Evolutionary conservation across 2,888 invertebrate genomes (phyloP).

Genomic region (Oxycera nigricornis): DNA sequence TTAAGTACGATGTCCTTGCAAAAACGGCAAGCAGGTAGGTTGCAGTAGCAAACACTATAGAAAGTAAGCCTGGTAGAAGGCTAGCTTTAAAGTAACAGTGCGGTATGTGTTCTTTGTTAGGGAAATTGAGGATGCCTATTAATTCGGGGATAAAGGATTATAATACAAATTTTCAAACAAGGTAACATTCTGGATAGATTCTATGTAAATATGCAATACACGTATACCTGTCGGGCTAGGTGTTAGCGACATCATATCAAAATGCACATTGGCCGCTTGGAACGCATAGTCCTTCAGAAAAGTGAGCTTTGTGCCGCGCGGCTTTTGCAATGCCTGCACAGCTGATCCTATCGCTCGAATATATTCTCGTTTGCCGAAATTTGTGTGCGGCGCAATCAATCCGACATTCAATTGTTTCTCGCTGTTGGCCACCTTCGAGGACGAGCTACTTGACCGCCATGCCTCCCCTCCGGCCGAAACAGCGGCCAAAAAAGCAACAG

Average conservation of each 20-base stretch:
- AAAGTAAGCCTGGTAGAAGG: too few relatives aligned
- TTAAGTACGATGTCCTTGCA: too few relatives aligned
- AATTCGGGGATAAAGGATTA: too few relatives aligned
- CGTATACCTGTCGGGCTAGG: constrained; percentile 80
- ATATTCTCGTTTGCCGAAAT: constrained; percentile 69
- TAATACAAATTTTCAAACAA: too few relatives aligned
- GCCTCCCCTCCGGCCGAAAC: neutral
- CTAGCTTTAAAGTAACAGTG: too few relatives aligned
- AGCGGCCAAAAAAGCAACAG: neutral
- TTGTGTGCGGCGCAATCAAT: constrained; percentile 62
- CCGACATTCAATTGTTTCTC: constrained; percentile 59
- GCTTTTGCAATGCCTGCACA: constrained; percentile 67
- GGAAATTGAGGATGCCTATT: too few relatives aligned
- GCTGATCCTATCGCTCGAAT: constrained; percentile 71
- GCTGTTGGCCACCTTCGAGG: constrained; percentile 30
- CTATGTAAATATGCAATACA: too few relatives aligned
- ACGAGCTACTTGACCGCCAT: constrained; percentile 18
- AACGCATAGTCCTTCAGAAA: constrained; percentile 72
- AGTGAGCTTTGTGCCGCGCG: constrained; percentile 66
- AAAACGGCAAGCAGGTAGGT: too few relatives aligned
- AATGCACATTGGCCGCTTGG: constrained; percentile 68
- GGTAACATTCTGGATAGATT: too few relatives aligned
- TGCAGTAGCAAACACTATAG: too few relatives aligned
- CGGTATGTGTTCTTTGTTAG: too few relatives aligned
- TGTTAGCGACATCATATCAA: constrained; percentile 73